Evolutionary conservation across 1,140 invertebrate species (phyloP).

Genomic region (Asbolus verrucosus): DNA sequence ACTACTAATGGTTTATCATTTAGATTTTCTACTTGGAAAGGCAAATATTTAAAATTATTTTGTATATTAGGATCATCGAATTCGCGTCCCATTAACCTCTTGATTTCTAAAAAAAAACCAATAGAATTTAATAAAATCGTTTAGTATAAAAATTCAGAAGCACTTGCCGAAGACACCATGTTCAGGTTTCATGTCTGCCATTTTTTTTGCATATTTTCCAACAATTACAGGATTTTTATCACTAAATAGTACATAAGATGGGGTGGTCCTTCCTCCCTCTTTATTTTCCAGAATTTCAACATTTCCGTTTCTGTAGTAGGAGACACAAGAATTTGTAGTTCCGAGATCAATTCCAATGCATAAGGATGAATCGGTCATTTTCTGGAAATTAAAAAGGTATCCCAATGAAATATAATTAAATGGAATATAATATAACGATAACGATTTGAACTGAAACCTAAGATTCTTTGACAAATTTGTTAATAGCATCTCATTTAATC

Average conservation of each 20-base stretch:
- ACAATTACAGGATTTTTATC: background rate
- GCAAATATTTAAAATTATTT: slow-evolving; percentile 3
- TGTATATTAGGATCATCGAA: background rate
- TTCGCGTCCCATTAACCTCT: background rate
- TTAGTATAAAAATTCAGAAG: slow-evolving; percentile 56
- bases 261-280: background rate
- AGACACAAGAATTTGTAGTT: background rate
- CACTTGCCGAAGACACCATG: background rate
- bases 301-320: background rate
- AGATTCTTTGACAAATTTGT: no score
- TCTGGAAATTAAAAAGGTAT: no score
- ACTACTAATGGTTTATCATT: background rate
- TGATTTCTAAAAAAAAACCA: background rate
- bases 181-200: background rate
- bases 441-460: no score
- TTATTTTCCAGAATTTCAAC: background rate
- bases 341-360: background rate
- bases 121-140: background rate
- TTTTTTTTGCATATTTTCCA: background rate
- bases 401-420: no score
- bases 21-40: background rate
- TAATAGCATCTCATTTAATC: no score
- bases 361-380: no score
- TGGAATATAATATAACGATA: no score
- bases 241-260: background rate